Evolutionary conservation across 2,113 vertebrate species (phyloP).

Genomic region (Rostratula benghalensis): DNA sequence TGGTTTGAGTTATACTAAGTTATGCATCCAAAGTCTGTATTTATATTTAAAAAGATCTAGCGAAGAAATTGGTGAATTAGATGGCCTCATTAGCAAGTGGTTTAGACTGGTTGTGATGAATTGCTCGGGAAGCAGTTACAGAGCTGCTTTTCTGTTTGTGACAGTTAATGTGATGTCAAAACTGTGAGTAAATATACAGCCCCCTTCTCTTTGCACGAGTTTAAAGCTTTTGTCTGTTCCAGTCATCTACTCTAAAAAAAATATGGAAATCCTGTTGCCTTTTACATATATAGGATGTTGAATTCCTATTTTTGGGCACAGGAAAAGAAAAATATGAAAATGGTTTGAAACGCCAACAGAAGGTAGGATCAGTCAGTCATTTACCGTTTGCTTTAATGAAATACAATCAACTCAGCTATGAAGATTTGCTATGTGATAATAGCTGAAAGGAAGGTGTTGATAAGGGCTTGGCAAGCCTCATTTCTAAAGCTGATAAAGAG

Average conservation of each 20-base stretch:
- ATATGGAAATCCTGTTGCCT: neutral
- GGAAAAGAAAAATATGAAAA: neutral
- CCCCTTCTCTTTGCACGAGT: neutral
- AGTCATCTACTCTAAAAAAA: neutral
- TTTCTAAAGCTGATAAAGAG: slow-evolving; percentile 9
- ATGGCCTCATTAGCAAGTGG: neutral
- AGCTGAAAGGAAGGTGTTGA: neutral
- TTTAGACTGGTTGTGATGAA: neutral
- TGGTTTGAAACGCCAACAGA: neutral
- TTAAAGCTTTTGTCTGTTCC: neutral
- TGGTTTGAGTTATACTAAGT: neutral
- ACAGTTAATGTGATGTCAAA: neutral
- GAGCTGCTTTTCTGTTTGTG: neutral
- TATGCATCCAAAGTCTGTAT: neutral
- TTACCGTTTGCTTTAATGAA: neutral
- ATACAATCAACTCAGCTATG: neutral
- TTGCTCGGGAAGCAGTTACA: neutral
- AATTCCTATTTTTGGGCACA: neutral
- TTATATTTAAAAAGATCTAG: neutral
- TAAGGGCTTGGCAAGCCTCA: neutral
- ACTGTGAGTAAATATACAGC: neutral
- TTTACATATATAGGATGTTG: neutral
- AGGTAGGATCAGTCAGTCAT: neutral
- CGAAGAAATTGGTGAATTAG: neutral
- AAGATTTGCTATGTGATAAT: neutral